These are phyloP conservation scores for Nyctalus aviator DNA, from an alignment of 2,797 vertebrate genomes.

Conservation along the genomic window DNA sequence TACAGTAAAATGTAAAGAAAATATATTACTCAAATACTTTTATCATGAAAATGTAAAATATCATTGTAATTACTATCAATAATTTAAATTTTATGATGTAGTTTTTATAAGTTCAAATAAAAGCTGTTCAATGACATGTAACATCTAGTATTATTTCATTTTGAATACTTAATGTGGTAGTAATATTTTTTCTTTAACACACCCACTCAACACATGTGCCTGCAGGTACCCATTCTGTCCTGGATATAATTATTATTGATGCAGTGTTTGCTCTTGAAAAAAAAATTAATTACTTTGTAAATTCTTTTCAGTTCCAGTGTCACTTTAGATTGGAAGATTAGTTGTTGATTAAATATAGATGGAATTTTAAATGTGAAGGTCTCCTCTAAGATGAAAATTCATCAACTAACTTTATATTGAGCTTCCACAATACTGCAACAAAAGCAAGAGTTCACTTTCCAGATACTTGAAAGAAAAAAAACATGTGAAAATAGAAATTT, in stretches of 20 bases:
- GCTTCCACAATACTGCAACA: not conserved
- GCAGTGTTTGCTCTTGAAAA: not conserved
- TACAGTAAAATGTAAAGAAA: constrained; percentile 20
- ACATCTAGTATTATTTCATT: not conserved
- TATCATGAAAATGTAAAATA: not conserved
- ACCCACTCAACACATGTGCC: not conserved
- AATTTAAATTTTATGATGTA: not conserved
- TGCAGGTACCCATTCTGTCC: not conserved
- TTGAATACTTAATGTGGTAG: not conserved
- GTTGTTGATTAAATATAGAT: constrained; percentile 63
- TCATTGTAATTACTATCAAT: not conserved
- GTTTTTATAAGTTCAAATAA: constrained; percentile 5
- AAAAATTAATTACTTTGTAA: constrained; percentile 43
- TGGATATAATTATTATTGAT: not conserved
- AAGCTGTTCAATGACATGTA: not conserved
- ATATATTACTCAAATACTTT: not conserved
- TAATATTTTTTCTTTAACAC: not conserved
- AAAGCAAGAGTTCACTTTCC: not conserved
- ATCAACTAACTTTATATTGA: constrained; percentile 47
- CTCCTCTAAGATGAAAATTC: constrained; percentile 19
- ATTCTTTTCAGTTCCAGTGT: not conserved
- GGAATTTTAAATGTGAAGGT: constrained; percentile 2
- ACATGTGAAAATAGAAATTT: not conserved
- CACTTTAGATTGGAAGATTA: constrained; percentile 57
- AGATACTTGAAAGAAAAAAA: not conserved